Conservation (phyloP, 2,888 invertebrate species). For the Allolobophora icterica region DNA sequence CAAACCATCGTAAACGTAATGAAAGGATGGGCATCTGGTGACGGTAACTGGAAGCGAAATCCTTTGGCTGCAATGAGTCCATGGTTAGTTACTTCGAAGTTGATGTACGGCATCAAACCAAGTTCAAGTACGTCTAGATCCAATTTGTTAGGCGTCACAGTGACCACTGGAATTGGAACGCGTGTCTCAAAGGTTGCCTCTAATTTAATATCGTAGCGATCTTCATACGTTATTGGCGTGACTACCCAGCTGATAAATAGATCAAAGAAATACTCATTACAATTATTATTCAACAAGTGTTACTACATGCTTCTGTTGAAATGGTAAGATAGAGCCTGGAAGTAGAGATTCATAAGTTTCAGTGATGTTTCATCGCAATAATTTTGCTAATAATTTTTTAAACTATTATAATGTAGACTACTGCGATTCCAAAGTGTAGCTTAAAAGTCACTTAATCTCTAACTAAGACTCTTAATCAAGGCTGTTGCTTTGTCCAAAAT, state of each 20-base stretch:
- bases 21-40: slow-evolving; percentile 44
- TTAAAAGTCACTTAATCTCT: too few species aligned
- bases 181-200: slow-evolving; percentile 52
- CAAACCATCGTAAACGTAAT: slow-evolving; percentile 49
- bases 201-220: slow-evolving; percentile 50
- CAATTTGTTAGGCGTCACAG: slow-evolving; percentile 41
- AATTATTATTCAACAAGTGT: too few species aligned
- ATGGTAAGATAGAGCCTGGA: too few species aligned
- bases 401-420: too few species aligned
- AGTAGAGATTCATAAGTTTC: too few species aligned
- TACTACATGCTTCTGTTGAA: too few species aligned
- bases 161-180: slow-evolving; percentile 54
- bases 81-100: slow-evolving; percentile 49
- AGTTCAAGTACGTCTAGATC: slow-evolving; percentile 40
- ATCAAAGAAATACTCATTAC: too few species aligned
- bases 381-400: too few species aligned
- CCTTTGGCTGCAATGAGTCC: slow-evolving; percentile 52
- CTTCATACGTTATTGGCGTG: slow-evolving; percentile 49
- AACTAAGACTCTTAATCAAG: too few species aligned
- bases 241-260: slow-evolving; percentile 48
- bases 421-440: too few species aligned
- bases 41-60: slow-evolving; percentile 48
- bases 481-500: too few species aligned
- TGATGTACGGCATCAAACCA: slow-evolving; percentile 30
- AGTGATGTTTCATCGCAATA: too few species aligned